Evolutionary conservation across 2,113 vertebrate species (phyloP).

Genomic region (Prolemur simus): DNA sequence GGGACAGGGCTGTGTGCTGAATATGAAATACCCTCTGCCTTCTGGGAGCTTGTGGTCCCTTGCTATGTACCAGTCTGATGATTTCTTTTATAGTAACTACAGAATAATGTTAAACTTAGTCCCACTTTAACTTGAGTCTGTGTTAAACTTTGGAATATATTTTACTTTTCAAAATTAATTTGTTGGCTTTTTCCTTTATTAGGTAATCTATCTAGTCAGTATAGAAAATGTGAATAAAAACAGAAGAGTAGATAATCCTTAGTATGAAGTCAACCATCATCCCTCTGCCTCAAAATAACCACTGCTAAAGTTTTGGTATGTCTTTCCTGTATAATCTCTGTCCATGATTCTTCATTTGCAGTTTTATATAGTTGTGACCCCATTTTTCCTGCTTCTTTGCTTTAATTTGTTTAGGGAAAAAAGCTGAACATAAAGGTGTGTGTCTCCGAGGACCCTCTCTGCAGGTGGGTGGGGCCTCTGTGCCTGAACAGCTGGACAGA

Average conservation of each 20-base stretch:
- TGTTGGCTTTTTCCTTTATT: neutral
- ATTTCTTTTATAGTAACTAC: neutral
- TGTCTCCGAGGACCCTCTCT: neutral
- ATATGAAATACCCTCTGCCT: neutral
- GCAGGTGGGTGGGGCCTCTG: neutral
- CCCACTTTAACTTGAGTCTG: neutral
- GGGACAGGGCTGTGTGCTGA: neutral
- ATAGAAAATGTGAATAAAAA: neutral
- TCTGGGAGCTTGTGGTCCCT: neutral
- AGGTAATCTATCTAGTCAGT: neutral
- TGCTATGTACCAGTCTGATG: neutral
- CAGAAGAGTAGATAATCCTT: neutral
- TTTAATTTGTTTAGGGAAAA: neutral
- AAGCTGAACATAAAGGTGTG: neutral
- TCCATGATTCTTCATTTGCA: neutral
- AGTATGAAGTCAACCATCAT: neutral
- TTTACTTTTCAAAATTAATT: slow-evolving; percentile 23
- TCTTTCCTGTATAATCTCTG: neutral
- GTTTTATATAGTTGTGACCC: neutral
- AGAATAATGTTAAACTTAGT: neutral
- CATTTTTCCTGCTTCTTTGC: neutral
- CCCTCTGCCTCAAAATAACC: neutral
- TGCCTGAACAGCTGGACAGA: neutral
- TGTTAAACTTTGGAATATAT: slow-evolving; percentile 1
- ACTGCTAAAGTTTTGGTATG: neutral